A percentile compares a stretch with the other conserved stretches of the same genome.
These are phyloP conservation scores for Acipenser oxyrinchus DNA, from an alignment of 2,797 vertebrate genomes.

Conservation along the genomic window DNA sequence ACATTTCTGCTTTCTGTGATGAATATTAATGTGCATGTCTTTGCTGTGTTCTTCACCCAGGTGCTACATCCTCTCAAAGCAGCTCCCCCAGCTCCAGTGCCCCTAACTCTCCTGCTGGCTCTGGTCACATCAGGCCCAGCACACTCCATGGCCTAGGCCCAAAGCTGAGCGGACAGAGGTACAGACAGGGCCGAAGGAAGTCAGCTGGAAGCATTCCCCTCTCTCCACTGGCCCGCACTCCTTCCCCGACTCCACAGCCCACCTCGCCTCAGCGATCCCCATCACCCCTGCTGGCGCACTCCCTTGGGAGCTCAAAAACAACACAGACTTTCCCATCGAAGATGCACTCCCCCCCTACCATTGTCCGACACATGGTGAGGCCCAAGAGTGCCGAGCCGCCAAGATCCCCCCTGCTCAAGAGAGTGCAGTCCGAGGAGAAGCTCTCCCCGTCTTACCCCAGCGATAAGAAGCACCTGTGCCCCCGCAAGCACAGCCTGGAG, in stretches of 20 bases:
- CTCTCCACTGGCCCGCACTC: constrained; percentile 87
- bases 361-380: constrained; percentile 85
- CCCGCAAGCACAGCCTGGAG: constrained; percentile 88
- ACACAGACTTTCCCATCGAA: constrained; percentile 76
- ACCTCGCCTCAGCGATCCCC: constrained; percentile 89
- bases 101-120: constrained; percentile 93
- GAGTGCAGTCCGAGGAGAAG: constrained; percentile 95
- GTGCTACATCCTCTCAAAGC: constrained; percentile 92
- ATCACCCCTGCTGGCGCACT: constrained; percentile 78
- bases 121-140: constrained; percentile 89
- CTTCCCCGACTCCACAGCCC: constrained; percentile 89
- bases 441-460: constrained; percentile 80
- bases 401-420: constrained; percentile 84
- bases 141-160: constrained; percentile 90
- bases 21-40: too few species aligned
- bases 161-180: constrained; percentile 81
- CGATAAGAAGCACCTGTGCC: constrained; percentile 89
- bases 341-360: constrained; percentile 92
- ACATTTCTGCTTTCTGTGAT: too few species aligned
- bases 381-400: constrained; percentile 94
- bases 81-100: constrained; percentile 95
- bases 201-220: constrained; percentile 91
- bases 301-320: constrained; percentile 71
- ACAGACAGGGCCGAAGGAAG: constrained; percentile 89
- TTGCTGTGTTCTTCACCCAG: constrained; percentile 40